Evolutionary conservation across 2,888 invertebrate genomes (phyloP).

Genomic region (Augochlorella aurata): DNA sequence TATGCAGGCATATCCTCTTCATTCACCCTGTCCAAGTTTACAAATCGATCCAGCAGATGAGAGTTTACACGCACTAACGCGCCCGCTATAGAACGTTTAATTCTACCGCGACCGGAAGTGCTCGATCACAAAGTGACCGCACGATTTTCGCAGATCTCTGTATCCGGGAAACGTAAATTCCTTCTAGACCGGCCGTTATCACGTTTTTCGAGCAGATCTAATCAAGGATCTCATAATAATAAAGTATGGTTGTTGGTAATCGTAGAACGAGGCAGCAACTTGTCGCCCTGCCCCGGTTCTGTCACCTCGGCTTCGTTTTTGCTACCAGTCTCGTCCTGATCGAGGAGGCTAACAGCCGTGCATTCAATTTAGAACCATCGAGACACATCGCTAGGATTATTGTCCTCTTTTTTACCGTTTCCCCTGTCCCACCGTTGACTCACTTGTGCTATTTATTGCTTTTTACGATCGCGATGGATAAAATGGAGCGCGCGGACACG

Average conservation of each 20-base stretch:
- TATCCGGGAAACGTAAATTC: too few relatives aligned
- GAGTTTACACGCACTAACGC: too few relatives aligned
- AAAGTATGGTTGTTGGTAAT: not conserved
- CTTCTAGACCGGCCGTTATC: too few relatives aligned
- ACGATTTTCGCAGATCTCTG: too few relatives aligned
- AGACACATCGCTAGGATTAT: not conserved
- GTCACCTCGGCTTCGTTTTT: not conserved
- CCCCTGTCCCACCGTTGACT: not conserved
- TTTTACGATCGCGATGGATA: constrained; percentile 5
- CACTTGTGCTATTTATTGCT: not conserved
- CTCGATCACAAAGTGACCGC: too few relatives aligned
- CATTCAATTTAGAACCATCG: not conserved
- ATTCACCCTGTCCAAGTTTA: too few relatives aligned
- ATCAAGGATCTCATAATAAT: too few relatives aligned
- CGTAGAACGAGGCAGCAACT: constrained; percentile 2
- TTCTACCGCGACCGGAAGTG: too few relatives aligned
- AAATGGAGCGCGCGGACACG: constrained; percentile 30
- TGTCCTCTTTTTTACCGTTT: not conserved
- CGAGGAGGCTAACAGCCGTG: not conserved
- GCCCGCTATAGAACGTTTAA: too few relatives aligned
- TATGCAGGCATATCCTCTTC: too few relatives aligned
- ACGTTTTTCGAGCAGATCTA: too few relatives aligned
- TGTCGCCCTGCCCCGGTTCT: not conserved
- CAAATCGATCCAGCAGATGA: too few relatives aligned
- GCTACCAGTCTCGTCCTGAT: not conserved